These are phyloP conservation scores for Mallotus villosus DNA, from an alignment of 2,797 vertebrate genomes.

Conservation along the genomic window DNA sequence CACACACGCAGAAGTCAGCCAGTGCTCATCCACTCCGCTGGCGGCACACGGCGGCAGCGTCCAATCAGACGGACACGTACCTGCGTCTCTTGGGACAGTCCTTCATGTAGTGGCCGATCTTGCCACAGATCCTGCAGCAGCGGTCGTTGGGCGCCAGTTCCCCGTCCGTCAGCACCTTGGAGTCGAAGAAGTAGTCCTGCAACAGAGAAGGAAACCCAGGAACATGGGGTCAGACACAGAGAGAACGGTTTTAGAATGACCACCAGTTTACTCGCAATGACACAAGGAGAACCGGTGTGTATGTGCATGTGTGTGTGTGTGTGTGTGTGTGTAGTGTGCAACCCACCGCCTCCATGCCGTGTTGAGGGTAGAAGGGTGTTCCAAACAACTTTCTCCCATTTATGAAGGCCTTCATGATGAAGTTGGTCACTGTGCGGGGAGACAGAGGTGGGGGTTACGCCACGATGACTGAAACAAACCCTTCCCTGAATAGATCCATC, in stretches of 20 bases:
- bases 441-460: neutral
- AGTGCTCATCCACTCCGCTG: no score
- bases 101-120: conserved; percentile 99
- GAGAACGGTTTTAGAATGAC: no score
- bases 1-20: neutral
- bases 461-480: neutral
- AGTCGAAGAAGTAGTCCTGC: conserved; percentile 98
- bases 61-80: conserved; percentile 61
- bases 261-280: no score
- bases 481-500: no score
- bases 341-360: conserved; percentile 90
- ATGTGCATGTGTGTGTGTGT: no score
- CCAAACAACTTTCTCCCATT: conserved; percentile 97
- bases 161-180: conserved; percentile 94
- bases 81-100: conserved; percentile 98
- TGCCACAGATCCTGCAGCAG: conserved; percentile 97
- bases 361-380: conserved; percentile 88
- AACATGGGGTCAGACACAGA: no score
- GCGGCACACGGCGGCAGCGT: no score
- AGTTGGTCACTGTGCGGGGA: conserved; percentile 90
- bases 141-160: conserved; percentile 96
- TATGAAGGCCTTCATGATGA: conserved; percentile 99
- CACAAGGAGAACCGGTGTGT: no score
- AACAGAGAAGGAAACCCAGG: conserved; percentile 3
- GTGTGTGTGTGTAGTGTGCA: neutral